Percentiles rank a stretch among this genome's conserved stretches.
phyloP scores from a whole-genome alignment of 2,888 invertebrate species.

The Drosophila fungiperda region DNA sequence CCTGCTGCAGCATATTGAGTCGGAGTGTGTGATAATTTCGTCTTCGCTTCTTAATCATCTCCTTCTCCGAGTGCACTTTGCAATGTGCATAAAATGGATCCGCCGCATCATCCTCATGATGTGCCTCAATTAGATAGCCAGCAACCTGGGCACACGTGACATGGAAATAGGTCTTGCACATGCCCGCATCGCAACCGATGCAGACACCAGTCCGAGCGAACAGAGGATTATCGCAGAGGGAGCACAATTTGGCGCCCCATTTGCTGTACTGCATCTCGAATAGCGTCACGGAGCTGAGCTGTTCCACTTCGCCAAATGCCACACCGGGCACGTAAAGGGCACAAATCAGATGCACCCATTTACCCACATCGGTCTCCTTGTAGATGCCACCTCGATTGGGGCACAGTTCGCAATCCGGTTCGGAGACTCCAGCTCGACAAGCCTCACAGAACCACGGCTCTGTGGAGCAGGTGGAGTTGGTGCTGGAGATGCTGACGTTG shows the following conservation, averaged over 20 bases:
- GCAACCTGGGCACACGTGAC: conserved; percentile 98
- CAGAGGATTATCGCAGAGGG: conserved; percentile 94
- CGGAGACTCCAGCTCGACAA: conserved; percentile 95
- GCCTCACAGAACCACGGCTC: conserved; percentile 99
- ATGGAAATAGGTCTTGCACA: conserved; percentile 98
- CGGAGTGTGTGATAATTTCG: conserved; percentile 94
- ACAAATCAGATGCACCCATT: conserved; percentile 99
- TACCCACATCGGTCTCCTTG: conserved; percentile 98
- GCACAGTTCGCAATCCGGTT: conserved; percentile 97
- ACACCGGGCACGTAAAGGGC: conserved; percentile 99
- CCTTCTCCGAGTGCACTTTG: conserved; percentile 96
- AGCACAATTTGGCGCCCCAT: conserved; percentile 97
- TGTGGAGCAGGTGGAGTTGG: conserved; percentile 96
- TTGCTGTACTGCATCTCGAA: conserved; percentile 99
- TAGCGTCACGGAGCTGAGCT: conserved; percentile 95
- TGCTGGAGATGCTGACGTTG: conserved; percentile 95
- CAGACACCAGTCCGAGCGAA: conserved; percentile 97
- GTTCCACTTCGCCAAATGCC: conserved; percentile 97
- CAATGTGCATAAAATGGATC: conserved; percentile 99
- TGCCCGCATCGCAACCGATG: conserved; percentile 98
- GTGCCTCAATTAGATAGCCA: conserved; percentile 96
- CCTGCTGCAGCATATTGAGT: conserved; percentile 91
- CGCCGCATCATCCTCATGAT: conserved; percentile 95
- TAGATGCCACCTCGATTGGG: conserved; percentile 96
- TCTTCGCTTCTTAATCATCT: conserved; percentile 91